A percentile compares a stretch with the other conserved stretches of the same genome.
Evolutionary conservation across 2,113 vertebrate species (phyloP).

Genomic region (Pteruthius melanotis): DNA sequence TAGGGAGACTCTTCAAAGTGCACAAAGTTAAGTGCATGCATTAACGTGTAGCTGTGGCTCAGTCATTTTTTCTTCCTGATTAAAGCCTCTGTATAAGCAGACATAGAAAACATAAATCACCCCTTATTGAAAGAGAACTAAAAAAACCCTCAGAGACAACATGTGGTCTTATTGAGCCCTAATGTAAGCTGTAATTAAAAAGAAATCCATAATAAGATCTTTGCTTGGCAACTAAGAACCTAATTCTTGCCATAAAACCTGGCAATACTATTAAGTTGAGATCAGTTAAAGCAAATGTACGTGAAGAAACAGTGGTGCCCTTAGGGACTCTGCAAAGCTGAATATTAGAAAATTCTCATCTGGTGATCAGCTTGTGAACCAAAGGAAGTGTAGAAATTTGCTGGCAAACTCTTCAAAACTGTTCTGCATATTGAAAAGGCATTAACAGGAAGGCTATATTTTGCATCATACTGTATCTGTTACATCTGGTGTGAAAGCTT

Average conservation of each 20-base stretch:
- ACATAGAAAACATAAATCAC: not conserved
- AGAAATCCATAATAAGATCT: constrained; percentile 4
- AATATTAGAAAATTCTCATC: constrained; percentile 53
- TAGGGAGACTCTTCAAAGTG: constrained; percentile 5
- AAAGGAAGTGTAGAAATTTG: constrained; percentile 53
- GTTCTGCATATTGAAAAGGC: constrained; percentile 13
- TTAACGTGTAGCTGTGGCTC: not conserved
- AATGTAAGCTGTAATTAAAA: not conserved
- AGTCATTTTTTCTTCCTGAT: not conserved
- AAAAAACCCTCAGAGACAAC: not conserved
- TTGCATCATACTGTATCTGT: not conserved
- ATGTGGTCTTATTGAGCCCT: not conserved
- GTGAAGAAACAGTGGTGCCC: not conserved
- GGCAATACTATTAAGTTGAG: constrained; percentile 4
- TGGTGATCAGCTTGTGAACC: constrained; percentile 45
- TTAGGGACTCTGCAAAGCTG: not conserved
- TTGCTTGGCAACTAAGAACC: not conserved
- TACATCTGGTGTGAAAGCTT: constrained; percentile 5
- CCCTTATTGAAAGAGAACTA: not conserved
- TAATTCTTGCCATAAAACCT: constrained; percentile 9
- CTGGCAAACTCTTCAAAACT: constrained; percentile 60
- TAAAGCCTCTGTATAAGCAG: not conserved
- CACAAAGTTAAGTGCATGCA: not conserved
- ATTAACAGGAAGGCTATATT: not conserved
- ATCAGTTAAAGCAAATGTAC: not conserved